Evolutionary conservation across 2,888 invertebrate genomes (phyloP), one percentile per base, ranked within the genome.

Genomic region (Ophion obscuratus): DNA sequence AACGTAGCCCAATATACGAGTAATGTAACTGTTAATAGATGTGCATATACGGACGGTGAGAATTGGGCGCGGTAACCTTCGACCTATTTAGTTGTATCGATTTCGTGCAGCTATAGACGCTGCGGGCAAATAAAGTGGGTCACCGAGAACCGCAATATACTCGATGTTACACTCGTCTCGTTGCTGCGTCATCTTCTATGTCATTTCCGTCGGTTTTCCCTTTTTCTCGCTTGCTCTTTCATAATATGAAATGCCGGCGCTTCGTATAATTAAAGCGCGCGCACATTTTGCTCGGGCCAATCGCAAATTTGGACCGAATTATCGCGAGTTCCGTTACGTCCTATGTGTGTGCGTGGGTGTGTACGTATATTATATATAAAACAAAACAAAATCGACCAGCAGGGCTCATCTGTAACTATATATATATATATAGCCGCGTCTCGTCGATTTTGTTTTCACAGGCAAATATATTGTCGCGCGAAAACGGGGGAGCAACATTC

Each of bases 51-150:
- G 61, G 66, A 36, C 40, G 53, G 70, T 47, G 66, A 62, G 70
- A 71, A 78, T 80, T 74, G 77, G 70, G 87, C 75, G 74, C 75
- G 74, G 75, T 67, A 84, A 84, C 86, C 84, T 86, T 84, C 86
- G 86, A 86, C 86, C 86, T 79, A 86, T 81, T 86, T 86, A 81
- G 68, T 81, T 71, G 80, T 86, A 86, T 86, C 86, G 86, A 86
- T 86, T 81, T 76, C 76, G 80, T 61, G 77, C 71, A 40, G 86
- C 75, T 71, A 70, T 68, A 83, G 27, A 74, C 81, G 68, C 62
- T 77, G 79, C 74, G 71, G 40, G 59, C 57, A 75, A 73, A 40
- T 64, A 75, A 85, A 84, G 81, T 86, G 81, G 86, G 86, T 86
- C 86, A 86, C 74, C 75, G 17, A 78, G 71, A 79, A 81, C 83